Base-by-base conservation (phyloP, 2,888 invertebrate genomes). In the Phania funesta region DNA sequence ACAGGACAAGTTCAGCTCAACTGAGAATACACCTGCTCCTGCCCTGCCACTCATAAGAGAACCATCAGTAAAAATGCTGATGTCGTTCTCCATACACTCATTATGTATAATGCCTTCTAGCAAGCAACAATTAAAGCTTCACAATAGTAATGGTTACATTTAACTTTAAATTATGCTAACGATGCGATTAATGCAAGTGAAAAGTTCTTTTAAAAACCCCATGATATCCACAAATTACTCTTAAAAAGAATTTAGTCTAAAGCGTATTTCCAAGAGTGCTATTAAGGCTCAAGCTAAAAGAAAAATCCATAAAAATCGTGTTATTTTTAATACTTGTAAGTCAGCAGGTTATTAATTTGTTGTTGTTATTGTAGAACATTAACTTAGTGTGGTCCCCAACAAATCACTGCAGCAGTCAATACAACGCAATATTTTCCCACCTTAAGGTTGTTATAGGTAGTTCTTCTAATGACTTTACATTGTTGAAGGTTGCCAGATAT, bases 301-400 rank as follows among this genome's bases (percentile, higher is more conserved):
- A 22, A 20, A 38, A 62, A 70, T 29, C 26, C 65, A 75, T 65
- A 60, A 46, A 71, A 65, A 48, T 54, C 18, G 18, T 70, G 65
- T 71, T 60, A 65, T 71, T 75, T 60, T 81, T 60, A 41, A 54
- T 76, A 81, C 67, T 81, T 67, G 64, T 73, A 83, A 84, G 79
- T 79, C 84, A 83, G 81, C 83, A 81, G 81, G 83, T 81, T 81
- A 80, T 75, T 71, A 35, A 75, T 58, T 64, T 54, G 24, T 60
- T 74, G 41, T 41, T 20, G 16, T 0, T 44, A 35, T 73, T 68
- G 18, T 62, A 18, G 50, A 74, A 64, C 32, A 64, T 41, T 11
- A 46, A 60, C 29, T 20, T 35, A 71, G 76, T 76, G 76, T 81
- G 71, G 76, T 81, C 67, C 38, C 35, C 24, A 48, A 56, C 16